Base-by-base conservation (phyloP, 2,797 vertebrate species). In the Chelon auratus region DNA sequence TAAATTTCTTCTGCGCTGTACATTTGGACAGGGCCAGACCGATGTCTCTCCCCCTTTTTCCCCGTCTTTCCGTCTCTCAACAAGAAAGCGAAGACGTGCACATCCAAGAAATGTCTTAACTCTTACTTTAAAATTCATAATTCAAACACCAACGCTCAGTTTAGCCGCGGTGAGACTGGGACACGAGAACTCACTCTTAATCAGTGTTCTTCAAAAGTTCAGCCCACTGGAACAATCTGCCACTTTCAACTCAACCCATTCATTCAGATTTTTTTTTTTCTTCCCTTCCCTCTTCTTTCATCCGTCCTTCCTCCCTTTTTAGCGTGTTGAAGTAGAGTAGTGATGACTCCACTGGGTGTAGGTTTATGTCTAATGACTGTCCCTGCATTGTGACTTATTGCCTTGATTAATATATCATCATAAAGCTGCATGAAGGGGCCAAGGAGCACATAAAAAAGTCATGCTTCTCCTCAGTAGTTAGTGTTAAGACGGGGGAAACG, bases 361-460 rank as follows among this genome's bases (percentile, higher is more conserved):
- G 67, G 78, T 89, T 62, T 87, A 89, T 82, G 84, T 92, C 87
- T 87, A 92, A 92, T 89, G 84, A 76, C 76, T 68, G 83, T 84
- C 90, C 87, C 85, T 58, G 62, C 70, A 20, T 69, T 67, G 80
- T 84, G 81, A 84, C 75, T 77, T 81, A 72, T 83, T 75, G 62
- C 84, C 89, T 92, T 93, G 89, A 94, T 94, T 91, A 94, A 94
- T 94, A 93, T 93, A 89, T 93, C 87, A 93, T 95, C 90, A 94
- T 89, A 94, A 92, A 79, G 59, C 80, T 84, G 81, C 83, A 70
- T 71, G 68, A 92, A 92, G 88, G 39, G 84, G 83, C 78, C 82
- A 70, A 36, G 54, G 75, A 73, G 79, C 52, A 60, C 75, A 86
- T 91, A 53, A 86, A 87, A 87, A 85, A 85, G 68, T 77, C 72